Evolutionary conservation across 2,797 vertebrate genomes (phyloP), one percentile per base, ranked within the genome.

Genomic region (Trachurus trachurus): DNA sequence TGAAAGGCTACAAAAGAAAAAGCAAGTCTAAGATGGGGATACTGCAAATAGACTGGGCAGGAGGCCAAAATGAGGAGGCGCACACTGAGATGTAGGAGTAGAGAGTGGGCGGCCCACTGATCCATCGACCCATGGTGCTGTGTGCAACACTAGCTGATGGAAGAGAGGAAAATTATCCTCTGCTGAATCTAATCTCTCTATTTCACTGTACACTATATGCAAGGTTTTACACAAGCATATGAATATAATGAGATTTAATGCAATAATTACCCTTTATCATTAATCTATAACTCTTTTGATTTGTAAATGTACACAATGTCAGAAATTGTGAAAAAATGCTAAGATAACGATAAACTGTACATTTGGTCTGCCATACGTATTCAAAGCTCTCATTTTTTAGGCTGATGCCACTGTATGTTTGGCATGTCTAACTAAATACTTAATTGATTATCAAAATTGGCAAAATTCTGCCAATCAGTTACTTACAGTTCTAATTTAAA

Each of bases 21-120:
- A 84, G 88, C 87, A 92, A 81, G 92, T 93, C 90, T 78, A 82
- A 92, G 90, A 91, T 86, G 82, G 86, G 53, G 71, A 84, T 80
- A 87, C 90, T 91, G 84, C 89, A 93, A 94, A 94, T 90, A 92
- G 90, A 91, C 80, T 52, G 82, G 94, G 94, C 93, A 78, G 59
- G 39, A 56, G 75, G 91, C 92, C 94, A 93, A 83, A 88, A 87
- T 72, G 84, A 93, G 91, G 89, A 92, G 92, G 89, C 84, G 60
- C 86, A 88, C 76, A 88, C 83, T 69, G 87, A 86, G 90, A 78
- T 80, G 87, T 84, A 78, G 85, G 88, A 92, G 92, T 69, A 75
- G 80, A 77, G 86, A 89, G 92, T 89, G 87, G 92, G 91, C 82
- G 72, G 88, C 81, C 78, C 84, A 88, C 79, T 85, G 86, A 90